Evolutionary conservation across 2,888 invertebrate genomes (phyloP).

Genomic region (Pimpla rufipes): DNA sequence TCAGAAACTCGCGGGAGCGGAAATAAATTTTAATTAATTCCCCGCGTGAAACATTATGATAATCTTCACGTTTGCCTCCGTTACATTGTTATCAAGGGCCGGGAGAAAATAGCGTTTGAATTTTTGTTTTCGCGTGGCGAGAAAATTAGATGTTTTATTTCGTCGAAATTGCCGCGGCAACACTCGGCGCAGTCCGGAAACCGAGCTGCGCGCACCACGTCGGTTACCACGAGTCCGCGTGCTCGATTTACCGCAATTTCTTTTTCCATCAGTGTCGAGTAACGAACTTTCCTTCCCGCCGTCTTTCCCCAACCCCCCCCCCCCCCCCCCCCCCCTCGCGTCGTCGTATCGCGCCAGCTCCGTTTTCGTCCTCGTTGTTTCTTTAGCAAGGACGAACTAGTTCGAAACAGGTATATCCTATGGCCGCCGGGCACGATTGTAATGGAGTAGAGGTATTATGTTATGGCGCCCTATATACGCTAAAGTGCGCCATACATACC

Average conservation of each 20-base stretch:
- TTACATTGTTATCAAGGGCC: neutral
- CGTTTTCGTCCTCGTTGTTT: conserved; percentile 44
- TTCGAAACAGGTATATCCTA: conserved; percentile 31
- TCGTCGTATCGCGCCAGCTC: conserved; percentile 26
- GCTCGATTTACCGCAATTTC: conserved; percentile 61
- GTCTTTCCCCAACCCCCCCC: conserved; percentile 5
- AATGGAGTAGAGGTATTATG: conserved; percentile 58
- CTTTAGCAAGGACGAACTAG: conserved; percentile 55
- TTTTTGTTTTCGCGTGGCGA: neutral
- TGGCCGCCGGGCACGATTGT: conserved; percentile 46
- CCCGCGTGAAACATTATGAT: too few species aligned
- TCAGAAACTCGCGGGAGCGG: too few species aligned
- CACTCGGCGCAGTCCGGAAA: neutral
- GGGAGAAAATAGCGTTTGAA: neutral
- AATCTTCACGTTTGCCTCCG: too few species aligned
- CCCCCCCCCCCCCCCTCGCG: neutral
- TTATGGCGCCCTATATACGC: conserved; percentile 44
- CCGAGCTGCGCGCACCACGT: neutral
- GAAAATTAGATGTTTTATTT: conserved; percentile 2
- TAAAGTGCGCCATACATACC: neutral
- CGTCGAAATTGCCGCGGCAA: neutral
- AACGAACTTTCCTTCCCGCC: conserved; percentile 56
- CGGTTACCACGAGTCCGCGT: conserved; percentile 24
- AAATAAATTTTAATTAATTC: too few species aligned
- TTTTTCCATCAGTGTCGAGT: conserved; percentile 66